These are phyloP conservation scores for Trichacis sp. DNA, from an alignment of 2,888 invertebrate species.

Conservation along the genomic window DNA sequence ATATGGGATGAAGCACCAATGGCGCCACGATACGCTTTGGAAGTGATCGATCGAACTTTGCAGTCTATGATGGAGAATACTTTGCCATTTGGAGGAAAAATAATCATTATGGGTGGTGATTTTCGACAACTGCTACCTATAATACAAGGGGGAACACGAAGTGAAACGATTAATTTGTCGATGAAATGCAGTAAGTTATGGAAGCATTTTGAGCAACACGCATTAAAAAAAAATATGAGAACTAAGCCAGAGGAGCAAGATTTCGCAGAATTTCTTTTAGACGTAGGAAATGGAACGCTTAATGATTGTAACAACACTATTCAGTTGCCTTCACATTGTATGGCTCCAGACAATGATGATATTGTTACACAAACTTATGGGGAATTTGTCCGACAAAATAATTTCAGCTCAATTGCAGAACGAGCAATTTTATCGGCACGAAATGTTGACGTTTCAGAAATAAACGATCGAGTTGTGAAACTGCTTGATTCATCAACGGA, in stretches of 20 bases:
- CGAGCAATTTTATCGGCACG: too few relatives aligned
- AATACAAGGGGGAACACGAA: constrained; percentile 21
- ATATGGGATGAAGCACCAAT: too few relatives aligned
- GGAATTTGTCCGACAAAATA: too few relatives aligned
- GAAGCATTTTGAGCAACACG: constrained; percentile 34
- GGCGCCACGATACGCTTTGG: constrained; percentile 39
- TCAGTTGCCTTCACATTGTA: too few relatives aligned
- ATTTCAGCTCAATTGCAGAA: too few relatives aligned
- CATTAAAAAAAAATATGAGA: constrained; percentile 43
- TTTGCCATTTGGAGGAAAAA: constrained; percentile 45
- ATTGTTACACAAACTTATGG: too few relatives aligned
- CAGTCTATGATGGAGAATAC: constrained; percentile 45
- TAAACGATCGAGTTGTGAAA: too few relatives aligned
- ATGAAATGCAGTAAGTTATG: constrained; percentile 45
- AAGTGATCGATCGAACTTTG: constrained; percentile 42
- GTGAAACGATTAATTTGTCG: constrained; percentile 40
- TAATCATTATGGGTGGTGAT: constrained; percentile 37
- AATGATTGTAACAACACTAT: constrained; percentile 25
- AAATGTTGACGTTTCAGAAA: too few relatives aligned
- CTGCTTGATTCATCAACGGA: too few relatives aligned
- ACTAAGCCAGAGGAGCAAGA: constrained; percentile 30
- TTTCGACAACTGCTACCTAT: constrained; percentile 31
- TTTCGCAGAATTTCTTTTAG: constrained; percentile 34
- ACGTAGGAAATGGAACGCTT: constrained; percentile 32
- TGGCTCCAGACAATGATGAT: too few relatives aligned